Base-by-base conservation (phyloP, 2,888 invertebrate genomes). In the Chironomus tentans region DNA sequence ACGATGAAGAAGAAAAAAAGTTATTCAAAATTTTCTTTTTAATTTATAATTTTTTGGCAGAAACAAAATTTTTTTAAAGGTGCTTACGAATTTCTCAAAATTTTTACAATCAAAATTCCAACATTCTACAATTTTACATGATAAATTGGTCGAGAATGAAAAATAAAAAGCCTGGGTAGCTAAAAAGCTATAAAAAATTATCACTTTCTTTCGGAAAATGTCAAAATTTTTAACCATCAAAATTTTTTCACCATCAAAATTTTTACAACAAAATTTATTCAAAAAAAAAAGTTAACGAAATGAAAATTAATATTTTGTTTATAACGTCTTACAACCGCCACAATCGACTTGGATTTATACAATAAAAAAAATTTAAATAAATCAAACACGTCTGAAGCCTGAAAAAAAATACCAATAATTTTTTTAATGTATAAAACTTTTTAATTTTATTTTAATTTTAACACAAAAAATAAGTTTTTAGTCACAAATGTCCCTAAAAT, bases 401-500 rank as follows among this genome's bases (percentile, higher is more conserved):
- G 77, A 77, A 28, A 76, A 77, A 69, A 69, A 77, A 22, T 61
- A 76, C 65, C 46, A 61, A 70, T 73, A 65, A 76, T 24, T 68
- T 38, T 38, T 10, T 28, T n/a, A 28, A 28, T 38, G 38, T 38
- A 10, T 38, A 38, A 38, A 38, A 38, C 7, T 38, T 38, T 38
- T 38, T 38, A 38, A 10, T 38, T 38, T 38, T 38, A 38, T 38
- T 38, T 38, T 38, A 38, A 38, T 38, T 38, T 38, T 38, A 38
- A 38, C 38, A 38, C 38, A 38, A 38, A 72, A 72, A 22, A 48
- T 48, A 76, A 72, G 28, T 50, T 65, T 82, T 82, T 83, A 84
- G 84, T 84, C 84, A 84, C 84, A 84, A 83, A 84, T 84, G 84
- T 84, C 56, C 18, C 56, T 56, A 56, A 74, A 72, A 73, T 72